A percentile compares a stretch with the other conserved stretches of the same genome.
phyloP scores from a whole-genome alignment of 2,113 vertebrate species.

The Bubo bubo region DNA sequence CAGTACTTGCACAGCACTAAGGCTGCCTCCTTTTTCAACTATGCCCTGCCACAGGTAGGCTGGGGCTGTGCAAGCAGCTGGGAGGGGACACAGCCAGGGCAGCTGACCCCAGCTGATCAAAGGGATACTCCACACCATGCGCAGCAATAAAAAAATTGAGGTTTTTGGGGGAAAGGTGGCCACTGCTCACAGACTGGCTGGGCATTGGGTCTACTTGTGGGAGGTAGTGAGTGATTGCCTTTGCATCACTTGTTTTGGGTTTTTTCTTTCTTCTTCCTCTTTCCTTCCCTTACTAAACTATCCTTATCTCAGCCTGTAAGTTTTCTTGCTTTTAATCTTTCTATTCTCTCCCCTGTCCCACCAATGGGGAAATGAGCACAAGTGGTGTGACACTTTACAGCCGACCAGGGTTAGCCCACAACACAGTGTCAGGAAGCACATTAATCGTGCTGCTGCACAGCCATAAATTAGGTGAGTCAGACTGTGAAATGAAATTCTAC shows the following conservation, averaged over 20 bases:
- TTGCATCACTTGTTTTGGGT: background rate
- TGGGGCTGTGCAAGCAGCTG: background rate
- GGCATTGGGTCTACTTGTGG: background rate
- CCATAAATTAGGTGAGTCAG: background rate
- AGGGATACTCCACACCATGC: background rate
- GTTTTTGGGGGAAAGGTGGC: background rate
- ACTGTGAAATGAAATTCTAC: background rate
- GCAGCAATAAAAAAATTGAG: background rate
- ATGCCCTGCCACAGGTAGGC: background rate
- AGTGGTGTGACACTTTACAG: rapidly evolving
- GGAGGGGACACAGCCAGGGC: background rate
- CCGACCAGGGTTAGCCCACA: background rate
- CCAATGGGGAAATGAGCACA: background rate
- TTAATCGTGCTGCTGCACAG: background rate
- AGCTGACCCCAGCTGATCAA: background rate
- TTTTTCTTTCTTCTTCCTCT: background rate
- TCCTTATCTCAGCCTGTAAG: background rate
- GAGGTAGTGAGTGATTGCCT: background rate
- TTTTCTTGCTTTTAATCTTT: background rate
- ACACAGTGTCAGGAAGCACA: background rate
- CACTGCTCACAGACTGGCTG: background rate
- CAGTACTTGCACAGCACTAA: background rate
- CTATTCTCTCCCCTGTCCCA: background rate
- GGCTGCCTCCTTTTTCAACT: background rate
- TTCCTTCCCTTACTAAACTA: background rate